Evolutionary conservation across 1,140 invertebrate genomes (phyloP).

Genomic region (Saccostrea glomerata): DNA sequence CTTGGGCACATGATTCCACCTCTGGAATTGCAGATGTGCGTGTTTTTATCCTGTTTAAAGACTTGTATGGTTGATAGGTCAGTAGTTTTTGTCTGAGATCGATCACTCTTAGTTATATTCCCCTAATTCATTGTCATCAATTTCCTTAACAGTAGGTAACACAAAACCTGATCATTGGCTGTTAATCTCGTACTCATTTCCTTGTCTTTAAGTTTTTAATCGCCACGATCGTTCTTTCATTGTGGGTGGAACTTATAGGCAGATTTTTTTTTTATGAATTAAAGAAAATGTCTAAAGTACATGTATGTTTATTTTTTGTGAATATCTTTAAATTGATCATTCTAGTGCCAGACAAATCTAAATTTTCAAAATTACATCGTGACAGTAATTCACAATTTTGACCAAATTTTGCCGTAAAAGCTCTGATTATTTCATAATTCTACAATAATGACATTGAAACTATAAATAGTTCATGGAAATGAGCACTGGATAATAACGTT

Average conservation of each 20-base stretch:
- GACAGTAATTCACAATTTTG: background rate
- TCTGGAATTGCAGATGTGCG: background rate
- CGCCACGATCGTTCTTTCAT: too few relatives aligned
- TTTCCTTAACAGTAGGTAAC: too few relatives aligned
- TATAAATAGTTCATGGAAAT: slow-evolving; percentile 32
- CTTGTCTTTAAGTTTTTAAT: too few relatives aligned
- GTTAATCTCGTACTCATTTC: too few relatives aligned
- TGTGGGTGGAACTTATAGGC: background rate
- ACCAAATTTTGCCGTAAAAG: background rate
- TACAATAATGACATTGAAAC: background rate
- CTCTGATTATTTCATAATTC: background rate
- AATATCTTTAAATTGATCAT: background rate
- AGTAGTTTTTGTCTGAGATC: background rate
- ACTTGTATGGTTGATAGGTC: background rate
- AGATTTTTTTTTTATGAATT: background rate
- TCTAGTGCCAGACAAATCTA: background rate
- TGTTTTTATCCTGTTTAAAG: background rate
- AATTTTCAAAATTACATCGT: slow-evolving; percentile 1
- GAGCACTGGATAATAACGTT: slow-evolving; percentile 9
- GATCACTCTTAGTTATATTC: background rate
- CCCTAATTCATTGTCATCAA: background rate
- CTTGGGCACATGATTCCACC: background rate
- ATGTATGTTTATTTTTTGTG: background rate
- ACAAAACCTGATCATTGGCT: too few relatives aligned
- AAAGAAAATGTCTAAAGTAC: background rate